phyloP scores from a whole-genome alignment of 30 jellyfish, hydroid and myxozoan species.

The Phacellophora camtschatica region DNA sequence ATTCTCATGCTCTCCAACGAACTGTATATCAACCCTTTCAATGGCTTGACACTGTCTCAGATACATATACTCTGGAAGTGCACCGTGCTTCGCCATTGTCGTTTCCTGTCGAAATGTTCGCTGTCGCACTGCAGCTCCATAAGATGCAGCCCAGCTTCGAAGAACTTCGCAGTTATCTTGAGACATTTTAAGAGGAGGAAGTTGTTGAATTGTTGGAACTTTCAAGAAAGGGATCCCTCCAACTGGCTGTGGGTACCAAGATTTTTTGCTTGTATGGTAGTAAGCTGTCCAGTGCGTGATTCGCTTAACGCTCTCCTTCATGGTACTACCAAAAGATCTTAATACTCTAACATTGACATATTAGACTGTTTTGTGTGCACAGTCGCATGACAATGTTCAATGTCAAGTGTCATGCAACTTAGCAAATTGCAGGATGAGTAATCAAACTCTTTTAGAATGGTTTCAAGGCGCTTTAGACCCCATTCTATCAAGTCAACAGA shows the following conservation, averaged over 20 bases:
- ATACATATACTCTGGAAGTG: background rate
- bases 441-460: background rate
- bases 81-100: background rate
- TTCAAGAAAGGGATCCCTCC: background rate
- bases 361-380: too few species aligned
- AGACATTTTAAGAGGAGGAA: conserved; percentile 1
- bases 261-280: conserved; percentile 12
- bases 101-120: background rate
- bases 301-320: too few species aligned
- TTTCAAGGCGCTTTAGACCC: background rate
- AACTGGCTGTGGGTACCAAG: conserved; percentile 25
- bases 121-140: conserved; percentile 7
- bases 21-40: too few species aligned
- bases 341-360: too few species aligned
- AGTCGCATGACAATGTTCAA: conserved; percentile 13
- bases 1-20: too few species aligned
- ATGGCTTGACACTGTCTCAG: too few species aligned
- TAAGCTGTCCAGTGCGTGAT: conserved; percentile 2
- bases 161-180: conserved; percentile 5
- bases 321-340: too few species aligned
- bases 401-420: conserved; percentile 19
- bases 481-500: background rate
- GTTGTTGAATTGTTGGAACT: background rate
- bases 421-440: background rate
- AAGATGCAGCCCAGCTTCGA: conserved; percentile 6